phyloP scores from a whole-genome alignment of 2,797 vertebrate genomes.

The Tarsius wallacei region DNA sequence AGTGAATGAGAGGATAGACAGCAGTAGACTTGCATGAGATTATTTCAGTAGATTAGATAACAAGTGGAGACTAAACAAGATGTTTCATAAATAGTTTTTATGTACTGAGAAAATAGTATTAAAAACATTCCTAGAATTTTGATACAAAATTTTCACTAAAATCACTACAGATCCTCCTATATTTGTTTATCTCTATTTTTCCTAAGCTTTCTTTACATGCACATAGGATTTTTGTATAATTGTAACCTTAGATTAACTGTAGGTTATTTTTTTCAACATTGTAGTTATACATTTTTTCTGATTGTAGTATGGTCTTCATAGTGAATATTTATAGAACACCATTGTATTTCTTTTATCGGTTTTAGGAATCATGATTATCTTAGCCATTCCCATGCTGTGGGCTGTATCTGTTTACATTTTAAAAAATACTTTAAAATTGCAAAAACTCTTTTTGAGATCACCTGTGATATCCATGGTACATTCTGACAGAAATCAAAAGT shows the following conservation, averaged over 20 bases:
- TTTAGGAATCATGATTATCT: background rate
- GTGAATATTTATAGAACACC: background rate
- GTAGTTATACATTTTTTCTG: background rate
- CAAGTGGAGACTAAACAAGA: background rate
- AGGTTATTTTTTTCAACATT: background rate
- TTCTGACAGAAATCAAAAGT: background rate
- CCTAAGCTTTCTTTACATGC: background rate
- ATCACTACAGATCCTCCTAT: background rate
- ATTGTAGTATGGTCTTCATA: background rate
- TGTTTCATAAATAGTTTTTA: conserved; percentile 2
- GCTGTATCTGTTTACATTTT: background rate
- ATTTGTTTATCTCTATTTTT: conserved; percentile 26
- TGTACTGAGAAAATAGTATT: background rate
- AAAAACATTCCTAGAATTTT: background rate
- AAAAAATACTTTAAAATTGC: background rate
- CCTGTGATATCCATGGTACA: background rate
- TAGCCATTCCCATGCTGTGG: background rate
- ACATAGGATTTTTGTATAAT: background rate
- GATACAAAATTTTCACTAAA: background rate
- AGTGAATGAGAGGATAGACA: accelerated
- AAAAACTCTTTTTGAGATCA: conserved; percentile 29
- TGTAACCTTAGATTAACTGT: background rate
- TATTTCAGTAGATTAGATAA: background rate
- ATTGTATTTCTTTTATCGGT: background rate
- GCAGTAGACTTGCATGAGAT: background rate